phyloP scores from a whole-genome alignment of 2,888 invertebrate genomes.

The Bhutanitis thaidina region DNA sequence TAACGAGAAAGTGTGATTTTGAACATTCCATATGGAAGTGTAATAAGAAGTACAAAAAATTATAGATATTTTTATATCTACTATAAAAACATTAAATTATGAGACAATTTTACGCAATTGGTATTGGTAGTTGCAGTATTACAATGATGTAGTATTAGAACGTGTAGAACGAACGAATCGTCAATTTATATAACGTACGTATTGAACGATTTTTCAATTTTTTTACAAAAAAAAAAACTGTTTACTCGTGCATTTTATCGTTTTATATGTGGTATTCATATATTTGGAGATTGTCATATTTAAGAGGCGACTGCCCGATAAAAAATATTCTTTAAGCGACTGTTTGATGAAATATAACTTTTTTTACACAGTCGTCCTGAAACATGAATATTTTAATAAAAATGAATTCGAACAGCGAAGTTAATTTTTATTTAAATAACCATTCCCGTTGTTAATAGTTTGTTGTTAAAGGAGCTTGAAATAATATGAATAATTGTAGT shows the following conservation, averaged over 20 bases:
- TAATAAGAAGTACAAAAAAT: conserved; percentile 75
- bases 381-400: conserved; percentile 75
- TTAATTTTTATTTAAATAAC: conserved; percentile 7
- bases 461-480: too few species aligned
- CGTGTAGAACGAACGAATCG: conserved; percentile 38
- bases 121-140: conserved; percentile 60
- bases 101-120: conserved; percentile 58
- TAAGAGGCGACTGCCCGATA: conserved; percentile 42
- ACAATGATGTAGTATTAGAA: conserved; percentile 61
- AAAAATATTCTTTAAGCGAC: conserved; percentile 34
- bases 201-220: conserved; percentile 43
- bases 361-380: conserved; percentile 51
- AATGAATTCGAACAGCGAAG: conserved; percentile 53
- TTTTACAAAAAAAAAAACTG: conserved; percentile 28
- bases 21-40: conserved; percentile 74
- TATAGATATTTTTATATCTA: conserved; percentile 72
- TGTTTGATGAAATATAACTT: conserved; percentile 17
- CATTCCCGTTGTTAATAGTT: neutral
- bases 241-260: conserved; percentile 56
- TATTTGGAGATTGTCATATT: conserved; percentile 52
- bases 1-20: conserved; percentile 65
- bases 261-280: conserved; percentile 65
- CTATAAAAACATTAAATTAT: conserved; percentile 46
- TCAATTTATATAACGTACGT: conserved; percentile 50
- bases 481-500: too few species aligned